Conservation (phyloP, 2,888 invertebrate species). For the Caenorhabditis virilis region DNA sequence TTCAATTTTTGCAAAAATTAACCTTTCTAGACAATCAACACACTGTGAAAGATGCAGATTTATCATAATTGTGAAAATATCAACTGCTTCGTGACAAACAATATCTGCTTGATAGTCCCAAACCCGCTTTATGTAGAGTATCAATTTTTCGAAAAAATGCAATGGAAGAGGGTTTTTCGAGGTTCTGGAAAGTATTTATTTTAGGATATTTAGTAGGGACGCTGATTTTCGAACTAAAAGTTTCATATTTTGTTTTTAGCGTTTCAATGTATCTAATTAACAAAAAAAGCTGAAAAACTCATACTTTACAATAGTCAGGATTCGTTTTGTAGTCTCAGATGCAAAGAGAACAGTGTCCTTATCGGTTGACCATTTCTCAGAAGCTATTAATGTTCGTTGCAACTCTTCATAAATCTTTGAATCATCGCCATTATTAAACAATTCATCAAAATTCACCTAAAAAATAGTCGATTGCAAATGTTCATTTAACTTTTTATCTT, state of each 20-base stretch:
- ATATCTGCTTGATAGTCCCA: slow-evolving; percentile 50
- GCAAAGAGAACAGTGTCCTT: slow-evolving; percentile 32
- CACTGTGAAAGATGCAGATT: slow-evolving; percentile 37
- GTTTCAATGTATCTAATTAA: too few species aligned
- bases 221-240: too few species aligned
- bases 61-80: slow-evolving; percentile 38
- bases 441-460: slow-evolving; percentile 15
- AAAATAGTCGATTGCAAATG: background rate
- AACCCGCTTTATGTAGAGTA: slow-evolving; percentile 27
- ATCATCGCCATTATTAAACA: slow-evolving; percentile 13
- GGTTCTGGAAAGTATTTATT: slow-evolving; percentile 23
- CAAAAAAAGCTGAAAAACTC: too few species aligned
- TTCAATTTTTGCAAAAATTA: background rate
- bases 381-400: slow-evolving; percentile 19
- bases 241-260: too few species aligned
- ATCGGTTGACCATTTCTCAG: slow-evolving; percentile 21
- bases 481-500: background rate
- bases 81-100: slow-evolving; percentile 48
- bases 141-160: slow-evolving; percentile 7
- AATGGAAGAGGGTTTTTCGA: background rate
- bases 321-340: slow-evolving; percentile 42
- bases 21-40: slow-evolving; percentile 19
- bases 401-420: slow-evolving; percentile 11
- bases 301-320: slow-evolving; percentile 35
- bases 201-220: too few species aligned